These are phyloP conservation scores for Tringa solitaria DNA, from an alignment of 2,113 vertebrate genomes.

Conservation along the genomic window DNA sequence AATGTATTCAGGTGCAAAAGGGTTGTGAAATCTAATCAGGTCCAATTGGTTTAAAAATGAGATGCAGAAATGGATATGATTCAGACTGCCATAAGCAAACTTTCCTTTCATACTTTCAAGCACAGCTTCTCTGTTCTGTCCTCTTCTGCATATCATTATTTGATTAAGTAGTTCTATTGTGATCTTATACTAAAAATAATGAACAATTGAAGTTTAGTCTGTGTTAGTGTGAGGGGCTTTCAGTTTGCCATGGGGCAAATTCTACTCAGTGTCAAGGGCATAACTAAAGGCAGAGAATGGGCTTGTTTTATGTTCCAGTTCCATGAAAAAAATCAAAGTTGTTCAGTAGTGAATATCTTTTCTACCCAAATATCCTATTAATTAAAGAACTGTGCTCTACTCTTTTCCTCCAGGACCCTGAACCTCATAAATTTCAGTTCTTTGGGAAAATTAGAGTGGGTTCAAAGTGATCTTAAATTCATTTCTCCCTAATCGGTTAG, in stretches of 20 bases:
- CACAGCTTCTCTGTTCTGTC: background rate
- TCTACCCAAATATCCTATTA: slow-evolving; percentile 1
- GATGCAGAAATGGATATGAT: background rate
- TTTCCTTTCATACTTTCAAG: background rate
- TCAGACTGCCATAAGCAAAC: background rate
- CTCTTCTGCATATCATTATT: background rate
- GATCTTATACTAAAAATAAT: background rate
- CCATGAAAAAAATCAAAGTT: slow-evolving; percentile 7
- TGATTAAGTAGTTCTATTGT: background rate
- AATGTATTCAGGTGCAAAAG: background rate
- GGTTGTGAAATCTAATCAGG: background rate
- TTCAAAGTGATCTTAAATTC: slow-evolving; percentile 60
- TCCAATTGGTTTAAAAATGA: background rate
- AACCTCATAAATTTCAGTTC: slow-evolving; percentile 50
- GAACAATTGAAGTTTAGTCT: background rate
- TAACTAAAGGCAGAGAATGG: background rate
- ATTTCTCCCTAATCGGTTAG: slow-evolving; percentile 36
- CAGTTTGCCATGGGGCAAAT: background rate
- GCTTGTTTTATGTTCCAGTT: background rate
- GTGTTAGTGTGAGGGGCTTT: background rate
- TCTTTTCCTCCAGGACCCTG: slow-evolving; percentile 28
- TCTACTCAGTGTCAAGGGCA: background rate
- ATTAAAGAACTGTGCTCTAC: slow-evolving; percentile 22
- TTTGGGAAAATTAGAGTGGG: slow-evolving; percentile 33
- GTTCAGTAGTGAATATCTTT: background rate